phyloP scores from a whole-genome alignment of 2,113 vertebrate genomes.

The Tympanuchus pallidicinctus region DNA sequence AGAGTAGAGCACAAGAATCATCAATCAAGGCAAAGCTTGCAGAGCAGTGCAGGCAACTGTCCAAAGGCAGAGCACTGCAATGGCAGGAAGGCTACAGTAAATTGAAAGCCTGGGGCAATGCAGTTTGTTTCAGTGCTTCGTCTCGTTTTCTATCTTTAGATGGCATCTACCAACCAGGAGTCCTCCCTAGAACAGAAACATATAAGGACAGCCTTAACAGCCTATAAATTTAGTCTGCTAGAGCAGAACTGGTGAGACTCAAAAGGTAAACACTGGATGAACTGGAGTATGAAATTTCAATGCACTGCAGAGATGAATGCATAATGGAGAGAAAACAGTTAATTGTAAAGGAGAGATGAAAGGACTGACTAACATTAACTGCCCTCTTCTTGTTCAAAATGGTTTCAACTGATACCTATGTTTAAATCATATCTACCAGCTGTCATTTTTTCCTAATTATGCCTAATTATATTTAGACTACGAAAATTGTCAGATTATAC shows the following conservation, averaged over 20 bases:
- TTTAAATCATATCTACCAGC: background rate
- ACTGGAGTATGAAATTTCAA: background rate
- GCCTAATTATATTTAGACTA: constrained; percentile 2
- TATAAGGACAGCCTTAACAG: background rate
- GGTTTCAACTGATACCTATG: background rate
- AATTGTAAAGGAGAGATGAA: background rate
- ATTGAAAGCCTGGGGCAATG: background rate
- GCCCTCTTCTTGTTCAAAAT: background rate
- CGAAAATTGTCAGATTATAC: background rate
- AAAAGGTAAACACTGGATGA: background rate
- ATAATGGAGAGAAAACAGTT: background rate
- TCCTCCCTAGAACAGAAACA: background rate
- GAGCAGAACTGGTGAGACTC: background rate
- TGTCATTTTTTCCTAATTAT: background rate
- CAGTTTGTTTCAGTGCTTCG: background rate
- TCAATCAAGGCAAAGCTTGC: background rate
- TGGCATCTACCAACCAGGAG: background rate
- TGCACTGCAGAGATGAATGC: rapidly evolving
- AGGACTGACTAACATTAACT: background rate
- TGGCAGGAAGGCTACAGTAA: background rate
- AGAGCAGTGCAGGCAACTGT: background rate
- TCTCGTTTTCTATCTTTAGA: background rate
- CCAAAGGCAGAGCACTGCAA: rapidly evolving
- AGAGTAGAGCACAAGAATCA: background rate
- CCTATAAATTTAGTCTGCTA: rapidly evolving